Evolutionary conservation across 1,140 invertebrate genomes (phyloP).

Genomic region (Parasteatoda tepidariorum): DNA sequence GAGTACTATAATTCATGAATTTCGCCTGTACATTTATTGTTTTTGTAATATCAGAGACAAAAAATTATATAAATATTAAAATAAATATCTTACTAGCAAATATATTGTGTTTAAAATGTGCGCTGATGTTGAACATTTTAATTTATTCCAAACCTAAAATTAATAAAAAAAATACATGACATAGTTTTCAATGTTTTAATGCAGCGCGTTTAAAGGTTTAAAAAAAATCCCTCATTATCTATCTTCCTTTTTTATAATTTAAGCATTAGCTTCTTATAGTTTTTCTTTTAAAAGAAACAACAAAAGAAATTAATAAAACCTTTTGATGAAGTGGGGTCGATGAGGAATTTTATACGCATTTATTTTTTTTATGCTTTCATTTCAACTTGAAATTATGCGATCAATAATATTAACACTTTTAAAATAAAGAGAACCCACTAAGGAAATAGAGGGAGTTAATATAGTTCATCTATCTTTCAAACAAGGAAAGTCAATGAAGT

Average conservation of each 20-base stretch:
- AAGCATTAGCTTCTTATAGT: not conserved
- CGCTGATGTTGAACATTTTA: too few species aligned
- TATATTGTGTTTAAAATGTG: too few species aligned
- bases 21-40: too few species aligned
- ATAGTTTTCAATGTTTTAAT: not conserved
- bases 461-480: not conserved
- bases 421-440: not conserved
- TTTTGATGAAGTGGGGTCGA: not conserved
- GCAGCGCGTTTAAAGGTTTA: not conserved
- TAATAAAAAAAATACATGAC: not conserved
- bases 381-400: not conserved
- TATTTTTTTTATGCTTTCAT: not conserved
- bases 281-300: not conserved
- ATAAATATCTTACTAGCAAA: too few species aligned
- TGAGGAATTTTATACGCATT: not conserved
- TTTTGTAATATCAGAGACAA: too few species aligned
- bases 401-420: not conserved
- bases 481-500: not conserved
- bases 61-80: too few species aligned
- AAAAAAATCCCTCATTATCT: not conserved
- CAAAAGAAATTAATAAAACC: not conserved
- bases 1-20: too few species aligned
- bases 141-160: not conserved
- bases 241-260: not conserved
- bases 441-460: not conserved